A percentile compares a stretch with the other conserved stretches of the same genome.
Conservation (phyloP, 2,888 invertebrate genomes). For the Melolontha melolontha region DNA sequence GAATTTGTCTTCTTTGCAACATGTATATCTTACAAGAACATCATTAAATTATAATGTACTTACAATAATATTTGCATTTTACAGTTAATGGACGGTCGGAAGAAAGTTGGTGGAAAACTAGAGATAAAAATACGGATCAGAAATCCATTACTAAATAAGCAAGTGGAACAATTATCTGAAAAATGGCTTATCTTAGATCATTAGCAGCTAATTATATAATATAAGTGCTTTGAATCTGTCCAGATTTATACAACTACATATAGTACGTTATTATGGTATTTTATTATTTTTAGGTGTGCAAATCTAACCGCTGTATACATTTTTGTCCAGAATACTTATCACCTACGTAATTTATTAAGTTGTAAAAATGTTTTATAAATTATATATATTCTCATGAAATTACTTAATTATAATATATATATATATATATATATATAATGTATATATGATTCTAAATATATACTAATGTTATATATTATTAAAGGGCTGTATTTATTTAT, state of each 20-base stretch:
- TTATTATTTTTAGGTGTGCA: neutral
- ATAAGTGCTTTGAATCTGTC: neutral
- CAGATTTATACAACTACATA: neutral
- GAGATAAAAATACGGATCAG: conserved; percentile 90
- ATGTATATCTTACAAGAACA: too few species aligned
- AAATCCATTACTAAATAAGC: conserved; percentile 88
- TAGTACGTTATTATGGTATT: neutral
- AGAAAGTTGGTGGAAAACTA: conserved; percentile 88
- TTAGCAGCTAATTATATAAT: conserved; percentile 53
- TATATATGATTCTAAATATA: too few species aligned
- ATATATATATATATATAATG: too few species aligned
- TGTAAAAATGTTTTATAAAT: too few species aligned
- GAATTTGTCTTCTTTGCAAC: too few species aligned
- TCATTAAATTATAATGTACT: too few species aligned
- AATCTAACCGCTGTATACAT: neutral
- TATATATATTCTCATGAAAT: too few species aligned
- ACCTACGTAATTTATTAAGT: neutral
- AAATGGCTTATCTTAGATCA: conserved; percentile 92
- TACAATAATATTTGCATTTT: conserved; percentile 51
- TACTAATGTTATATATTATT: too few species aligned
- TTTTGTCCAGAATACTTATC: neutral
- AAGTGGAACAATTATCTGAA: conserved; percentile 88
- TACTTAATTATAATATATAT: too few species aligned
- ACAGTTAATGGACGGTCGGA: conserved; percentile 91
- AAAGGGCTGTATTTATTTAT: too few species aligned